Percentiles rank a stretch among this genome's conserved stretches.
Evolutionary conservation across 2,888 invertebrate species (phyloP).

Genomic region (Prosapia bicincta): DNA sequence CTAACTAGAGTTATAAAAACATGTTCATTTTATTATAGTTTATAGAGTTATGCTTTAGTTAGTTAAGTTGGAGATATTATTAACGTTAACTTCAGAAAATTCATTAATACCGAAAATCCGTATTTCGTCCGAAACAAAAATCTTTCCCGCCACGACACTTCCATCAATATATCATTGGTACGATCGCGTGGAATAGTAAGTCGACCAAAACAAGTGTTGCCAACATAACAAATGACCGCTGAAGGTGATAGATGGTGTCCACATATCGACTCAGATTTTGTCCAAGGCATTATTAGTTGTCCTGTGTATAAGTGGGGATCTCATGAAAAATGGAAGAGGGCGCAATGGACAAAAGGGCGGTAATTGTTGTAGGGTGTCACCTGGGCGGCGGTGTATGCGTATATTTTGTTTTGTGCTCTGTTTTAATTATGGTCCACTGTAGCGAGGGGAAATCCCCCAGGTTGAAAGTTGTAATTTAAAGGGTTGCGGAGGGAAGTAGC

Average conservation of each 20-base stretch:
- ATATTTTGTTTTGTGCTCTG: not conserved
- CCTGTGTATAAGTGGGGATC: not conserved
- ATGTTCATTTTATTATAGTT: too few relatives aligned
- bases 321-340: conserved; percentile 2
- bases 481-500: too few relatives aligned
- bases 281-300: not conserved
- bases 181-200: not conserved
- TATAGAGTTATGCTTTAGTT: too few relatives aligned
- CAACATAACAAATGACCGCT: not conserved
- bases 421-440: not conserved
- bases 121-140: too few relatives aligned
- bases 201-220: not conserved
- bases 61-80: too few relatives aligned
- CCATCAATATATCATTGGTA: not conserved
- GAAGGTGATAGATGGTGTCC: not conserved
- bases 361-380: not conserved
- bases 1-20: too few relatives aligned
- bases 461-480: not conserved
- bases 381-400: not conserved
- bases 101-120: too few relatives aligned
- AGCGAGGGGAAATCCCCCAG: not conserved
- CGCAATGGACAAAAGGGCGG: not conserved
- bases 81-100: too few relatives aligned
- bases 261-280: not conserved
- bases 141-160: not conserved